These are phyloP conservation scores for Puffinus mauretanicus DNA, from an alignment of 2,113 vertebrate species.

Conservation along the genomic window DNA sequence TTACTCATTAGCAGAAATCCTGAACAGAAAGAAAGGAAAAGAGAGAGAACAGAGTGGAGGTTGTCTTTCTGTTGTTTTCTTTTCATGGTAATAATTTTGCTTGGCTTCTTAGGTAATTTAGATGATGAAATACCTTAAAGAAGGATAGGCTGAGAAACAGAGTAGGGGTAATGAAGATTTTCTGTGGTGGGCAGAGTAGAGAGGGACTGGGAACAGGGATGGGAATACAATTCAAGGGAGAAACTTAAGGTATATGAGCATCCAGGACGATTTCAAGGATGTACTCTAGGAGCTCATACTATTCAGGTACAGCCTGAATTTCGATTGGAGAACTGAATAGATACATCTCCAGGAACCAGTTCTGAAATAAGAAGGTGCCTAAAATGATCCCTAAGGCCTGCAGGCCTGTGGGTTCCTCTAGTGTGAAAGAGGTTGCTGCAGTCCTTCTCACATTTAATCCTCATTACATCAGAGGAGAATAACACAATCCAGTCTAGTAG, in stretches of 20 bases:
- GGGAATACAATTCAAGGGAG: background rate
- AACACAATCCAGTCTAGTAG: background rate
- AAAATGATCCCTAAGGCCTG: background rate
- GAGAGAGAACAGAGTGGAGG: accelerated
- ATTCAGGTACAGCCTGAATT: background rate
- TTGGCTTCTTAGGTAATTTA: background rate
- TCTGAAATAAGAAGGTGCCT: background rate
- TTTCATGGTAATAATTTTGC: background rate
- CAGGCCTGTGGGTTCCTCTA: background rate
- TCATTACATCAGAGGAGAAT: background rate
- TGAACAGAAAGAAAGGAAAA: background rate
- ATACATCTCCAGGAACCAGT: background rate
- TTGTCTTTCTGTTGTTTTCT: background rate
- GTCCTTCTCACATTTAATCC: background rate
- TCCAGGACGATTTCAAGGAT: background rate
- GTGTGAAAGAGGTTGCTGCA: background rate
- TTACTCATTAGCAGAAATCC: background rate
- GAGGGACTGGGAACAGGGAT: background rate
- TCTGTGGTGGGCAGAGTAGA: background rate
- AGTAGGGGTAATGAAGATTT: background rate
- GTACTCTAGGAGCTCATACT: background rate
- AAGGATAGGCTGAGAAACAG: background rate
- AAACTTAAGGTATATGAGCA: background rate
- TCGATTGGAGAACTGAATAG: background rate
- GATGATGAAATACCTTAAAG: background rate